Conservation (phyloP, 2,797 vertebrate species). For the Psittacula echo region DNA sequence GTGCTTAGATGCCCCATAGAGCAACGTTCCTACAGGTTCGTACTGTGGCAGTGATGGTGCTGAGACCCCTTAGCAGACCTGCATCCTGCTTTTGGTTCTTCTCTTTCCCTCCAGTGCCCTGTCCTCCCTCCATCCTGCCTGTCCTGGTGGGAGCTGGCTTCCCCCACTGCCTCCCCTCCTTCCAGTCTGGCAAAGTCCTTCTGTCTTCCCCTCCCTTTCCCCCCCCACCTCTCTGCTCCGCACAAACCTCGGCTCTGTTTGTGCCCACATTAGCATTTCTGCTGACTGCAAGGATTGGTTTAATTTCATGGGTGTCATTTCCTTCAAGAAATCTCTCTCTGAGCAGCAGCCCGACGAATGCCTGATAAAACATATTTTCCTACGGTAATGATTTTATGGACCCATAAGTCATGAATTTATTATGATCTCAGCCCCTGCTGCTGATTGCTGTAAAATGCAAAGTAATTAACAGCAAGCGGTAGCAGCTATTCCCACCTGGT, state of each 20-base stretch:
- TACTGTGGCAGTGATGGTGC: background rate
- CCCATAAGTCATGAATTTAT: slow-evolving; percentile 87
- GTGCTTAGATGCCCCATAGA: background rate
- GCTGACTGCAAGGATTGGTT: slow-evolving; percentile 81
- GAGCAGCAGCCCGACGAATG: slow-evolving; percentile 80
- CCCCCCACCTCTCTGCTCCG: background rate
- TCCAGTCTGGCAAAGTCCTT: background rate
- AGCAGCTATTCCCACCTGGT: slow-evolving; percentile 85
- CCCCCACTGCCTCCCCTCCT: background rate
- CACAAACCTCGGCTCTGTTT: slow-evolving; percentile 57
- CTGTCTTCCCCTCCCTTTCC: background rate
- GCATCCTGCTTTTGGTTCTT: background rate
- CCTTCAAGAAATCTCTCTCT: slow-evolving; percentile 85
- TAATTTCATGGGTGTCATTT: slow-evolving; percentile 87
- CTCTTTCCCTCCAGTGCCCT: background rate
- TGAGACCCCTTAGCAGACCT: background rate
- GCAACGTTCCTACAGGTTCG: background rate
- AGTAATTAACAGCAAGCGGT: slow-evolving; percentile 83
- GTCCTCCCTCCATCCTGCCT: background rate
- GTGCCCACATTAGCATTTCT: slow-evolving; percentile 80
- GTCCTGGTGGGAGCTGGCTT: background rate
- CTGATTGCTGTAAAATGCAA: slow-evolving; percentile 86
- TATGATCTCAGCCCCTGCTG: slow-evolving; percentile 84
- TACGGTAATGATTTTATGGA: slow-evolving; percentile 86
- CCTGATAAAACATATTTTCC: slow-evolving; percentile 85